Base-by-base conservation (phyloP, 2,888 invertebrate species). In the Parnassius glacialis region DNA sequence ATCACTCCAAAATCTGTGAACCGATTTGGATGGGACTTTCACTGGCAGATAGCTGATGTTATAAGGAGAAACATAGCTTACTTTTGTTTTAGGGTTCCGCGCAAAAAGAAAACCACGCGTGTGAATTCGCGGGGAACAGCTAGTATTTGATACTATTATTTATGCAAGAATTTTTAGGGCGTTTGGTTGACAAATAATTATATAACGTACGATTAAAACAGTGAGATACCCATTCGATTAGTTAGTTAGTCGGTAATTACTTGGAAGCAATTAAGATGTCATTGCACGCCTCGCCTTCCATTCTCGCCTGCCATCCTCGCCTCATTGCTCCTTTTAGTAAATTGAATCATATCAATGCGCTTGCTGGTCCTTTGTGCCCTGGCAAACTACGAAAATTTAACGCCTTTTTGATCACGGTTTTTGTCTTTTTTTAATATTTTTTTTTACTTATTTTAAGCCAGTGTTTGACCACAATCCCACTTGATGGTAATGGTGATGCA, bases 271-370 rank as follows among this genome's bases (percentile, higher is more conserved):
- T 67, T 67, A 67, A 67, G 67, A 67, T 65, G 67, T 65, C 67
- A 65, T 59, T 65, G 62, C 64, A 54, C 50, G 60, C 64, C 67
- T 59, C 67, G 59, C 67, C 67, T 60, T 47, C 52, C 42, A 25
- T 53, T 16, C 48, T 48, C 56, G 59, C 59, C 52, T 47, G 44
- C 52, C 45, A 25, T 53, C 34, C 48, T 52, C 56, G 59, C 59
- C 56, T 52, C 56, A 57, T 62, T 53, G 57, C 62, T 64, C 65
- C 70, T 74, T 72, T 74, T 74, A 73, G 71, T 65, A 74, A 75
- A 76, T 75, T 75, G 76, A 74, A 74, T 70, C 68, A 70, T 70
- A 70, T 70, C 67, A 70, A 66, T 69, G 68, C 63, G 59, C 52
- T 54, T 56, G 43, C 63, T 45, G 11, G 59, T 51, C 59, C 48